These are phyloP conservation scores for Camelus dromedarius DNA, from an alignment of 2,113 vertebrate species.

Conservation along the genomic window DNA sequence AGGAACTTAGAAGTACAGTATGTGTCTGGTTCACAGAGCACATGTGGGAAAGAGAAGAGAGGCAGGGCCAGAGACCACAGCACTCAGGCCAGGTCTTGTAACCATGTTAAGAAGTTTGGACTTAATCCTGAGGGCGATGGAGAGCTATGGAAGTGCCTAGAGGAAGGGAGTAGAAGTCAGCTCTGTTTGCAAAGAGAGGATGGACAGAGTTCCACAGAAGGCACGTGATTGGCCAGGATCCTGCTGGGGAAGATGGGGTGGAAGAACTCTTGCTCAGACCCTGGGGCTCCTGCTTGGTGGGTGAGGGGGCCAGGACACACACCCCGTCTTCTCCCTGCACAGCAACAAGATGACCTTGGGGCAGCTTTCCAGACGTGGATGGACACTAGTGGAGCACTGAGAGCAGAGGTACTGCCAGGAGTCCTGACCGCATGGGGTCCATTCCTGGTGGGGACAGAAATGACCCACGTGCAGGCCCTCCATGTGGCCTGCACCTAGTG, in stretches of 20 bases:
- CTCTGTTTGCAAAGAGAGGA: not conserved
- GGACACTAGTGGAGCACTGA: conserved; percentile 88
- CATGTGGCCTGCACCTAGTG: accelerated
- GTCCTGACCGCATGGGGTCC: accelerated
- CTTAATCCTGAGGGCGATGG: not conserved
- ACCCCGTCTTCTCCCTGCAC: conserved; percentile 41
- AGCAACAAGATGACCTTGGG: conserved; percentile 91
- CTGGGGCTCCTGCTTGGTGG: not conserved
- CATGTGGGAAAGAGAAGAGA: not conserved
- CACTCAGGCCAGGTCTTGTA: accelerated
- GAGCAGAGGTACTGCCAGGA: conserved; percentile 88
- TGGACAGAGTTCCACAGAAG: not conserved
- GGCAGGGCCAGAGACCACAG: not conserved
- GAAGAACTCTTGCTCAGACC: not conserved
- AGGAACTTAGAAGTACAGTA: not conserved
- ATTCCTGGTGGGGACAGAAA: not conserved
- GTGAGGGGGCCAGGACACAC: accelerated
- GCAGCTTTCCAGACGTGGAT: conserved; percentile 89
- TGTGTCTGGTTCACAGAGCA: not conserved
- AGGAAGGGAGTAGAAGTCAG: not conserved
- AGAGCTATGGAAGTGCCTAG: not conserved
- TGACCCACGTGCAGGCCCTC: accelerated
- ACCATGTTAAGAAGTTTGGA: not conserved
- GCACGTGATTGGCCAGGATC: not conserved
- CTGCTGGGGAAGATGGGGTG: not conserved